These are phyloP conservation scores for Daubentonia madagascariensis DNA, from an alignment of 2,113 vertebrate genomes.

Conservation along the genomic window DNA sequence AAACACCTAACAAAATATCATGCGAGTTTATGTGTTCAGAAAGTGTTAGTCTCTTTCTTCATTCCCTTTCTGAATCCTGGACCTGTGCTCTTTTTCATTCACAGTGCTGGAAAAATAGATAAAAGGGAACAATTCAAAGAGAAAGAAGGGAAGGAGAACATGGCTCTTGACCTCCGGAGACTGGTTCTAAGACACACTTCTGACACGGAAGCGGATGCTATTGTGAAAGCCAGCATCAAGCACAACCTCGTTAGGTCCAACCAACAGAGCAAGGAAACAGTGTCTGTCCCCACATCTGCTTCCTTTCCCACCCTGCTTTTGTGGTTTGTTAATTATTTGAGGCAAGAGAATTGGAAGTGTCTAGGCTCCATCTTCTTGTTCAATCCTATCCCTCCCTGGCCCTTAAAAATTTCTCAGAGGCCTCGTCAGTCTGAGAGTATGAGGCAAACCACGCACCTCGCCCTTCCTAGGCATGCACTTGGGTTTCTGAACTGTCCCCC, in stretches of 20 bases:
- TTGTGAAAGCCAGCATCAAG: background rate
- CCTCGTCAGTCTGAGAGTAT: background rate
- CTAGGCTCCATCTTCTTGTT: background rate
- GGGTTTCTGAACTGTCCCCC: constrained; percentile 11
- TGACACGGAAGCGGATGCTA: background rate
- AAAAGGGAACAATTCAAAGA: background rate
- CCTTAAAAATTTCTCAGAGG: constrained; percentile 15
- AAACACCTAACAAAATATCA: background rate
- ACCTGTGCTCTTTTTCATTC: background rate
- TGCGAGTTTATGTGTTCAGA: background rate
- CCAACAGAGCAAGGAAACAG: background rate
- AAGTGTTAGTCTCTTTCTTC: background rate
- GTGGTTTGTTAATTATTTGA: constrained; percentile 48
- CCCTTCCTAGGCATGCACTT: background rate
- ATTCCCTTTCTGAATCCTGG: background rate
- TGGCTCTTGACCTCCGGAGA: background rate
- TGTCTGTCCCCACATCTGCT: background rate
- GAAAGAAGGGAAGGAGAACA: constrained; percentile 37
- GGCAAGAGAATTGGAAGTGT: background rate
- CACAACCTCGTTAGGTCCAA: background rate
- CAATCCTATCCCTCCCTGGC: background rate
- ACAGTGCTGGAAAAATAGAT: background rate
- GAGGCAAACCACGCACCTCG: background rate
- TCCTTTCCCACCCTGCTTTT: background rate
- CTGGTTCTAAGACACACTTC: background rate